Evolutionary conservation across 2,888 invertebrate genomes (phyloP), one percentile per base, ranked within the genome.

Genomic region (Malthinus seriepunctatus): DNA sequence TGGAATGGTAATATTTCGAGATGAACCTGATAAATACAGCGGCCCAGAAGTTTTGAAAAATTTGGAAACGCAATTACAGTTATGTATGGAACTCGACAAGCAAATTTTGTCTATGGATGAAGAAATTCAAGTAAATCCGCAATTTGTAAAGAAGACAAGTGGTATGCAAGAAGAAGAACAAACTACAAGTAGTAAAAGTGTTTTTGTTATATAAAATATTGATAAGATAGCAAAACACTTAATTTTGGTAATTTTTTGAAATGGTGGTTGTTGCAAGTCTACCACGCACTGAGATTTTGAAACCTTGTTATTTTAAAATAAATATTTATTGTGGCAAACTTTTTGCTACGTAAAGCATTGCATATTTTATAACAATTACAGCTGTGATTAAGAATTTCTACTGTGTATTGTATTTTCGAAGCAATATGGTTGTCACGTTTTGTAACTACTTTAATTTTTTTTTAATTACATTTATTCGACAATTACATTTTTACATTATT

Each of bases 1-100:
- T 80, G 97, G 97, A 9, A 97, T 97, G 97, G 97, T 98, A 10
- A 86, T 95, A 51, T 98, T 98, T 77, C 88, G 93, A 69, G 97
- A 97, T 73, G 94, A 93, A 78, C 96, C 96, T 8, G 96, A 97
- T 76, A 95, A 95, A 77, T 97, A 93, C 77, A 92, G 95, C 70
- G 92, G 93, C 63, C 91, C 95, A 0, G 86, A 87, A 72, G 95
- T 96, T 81, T 83, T 97, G 72, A 88, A 90, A 70, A 87, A 90
- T 63, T 80, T 97, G 60, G 95, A 97, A 80, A 88, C 90, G 73
- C 88, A 93, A 81, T 88, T 94, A 86, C 86, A 88, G 31, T 83
- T 88, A 31, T 94, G 94, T 74, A 93, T 95, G 74, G 90, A 91
- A 74, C 81, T 97, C 67, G 94, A 96, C 74, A 90, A 90, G 73